Conservation (phyloP, 1,140 invertebrate species). For the Pissodes strobi region DNA sequence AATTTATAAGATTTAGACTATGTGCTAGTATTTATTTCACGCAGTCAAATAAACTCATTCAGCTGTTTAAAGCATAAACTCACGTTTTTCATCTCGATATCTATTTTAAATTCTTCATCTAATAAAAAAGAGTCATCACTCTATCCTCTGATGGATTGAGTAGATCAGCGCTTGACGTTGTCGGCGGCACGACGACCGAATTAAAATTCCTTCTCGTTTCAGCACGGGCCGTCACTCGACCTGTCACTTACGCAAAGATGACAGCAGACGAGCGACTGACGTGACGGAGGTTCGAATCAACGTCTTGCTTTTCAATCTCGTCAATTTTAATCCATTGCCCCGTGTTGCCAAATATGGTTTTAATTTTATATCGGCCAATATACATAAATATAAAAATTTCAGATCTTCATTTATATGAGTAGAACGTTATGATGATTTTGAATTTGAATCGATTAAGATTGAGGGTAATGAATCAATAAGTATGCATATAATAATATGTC, state of each 20-base stretch:
- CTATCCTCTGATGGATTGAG: background rate
- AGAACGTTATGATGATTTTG: too few species aligned
- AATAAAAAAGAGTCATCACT: background rate
- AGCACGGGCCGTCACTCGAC: conserved; percentile 25
- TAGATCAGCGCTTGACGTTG: background rate
- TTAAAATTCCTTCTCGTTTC: conserved; percentile 34
- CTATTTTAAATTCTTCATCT: background rate
- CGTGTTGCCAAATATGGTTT: conserved; percentile 4
- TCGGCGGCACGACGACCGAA: conserved; percentile 4
- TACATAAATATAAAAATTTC: too few species aligned
- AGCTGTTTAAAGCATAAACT: too few species aligned
- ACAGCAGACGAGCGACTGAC: conserved; percentile 34
- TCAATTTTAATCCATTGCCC: conserved; percentile 1
- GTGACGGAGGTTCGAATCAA: conserved; percentile 34
- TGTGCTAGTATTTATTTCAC: too few species aligned
- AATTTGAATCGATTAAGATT: too few species aligned
- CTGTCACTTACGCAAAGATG: conserved; percentile 34
- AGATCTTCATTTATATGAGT: too few species aligned
- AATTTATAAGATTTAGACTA: too few species aligned
- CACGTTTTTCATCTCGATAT: background rate
- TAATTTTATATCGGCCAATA: too few species aligned
- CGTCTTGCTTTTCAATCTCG: conserved; percentile 24
- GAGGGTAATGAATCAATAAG: too few species aligned
- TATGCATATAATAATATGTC: too few species aligned
- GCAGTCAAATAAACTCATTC: too few species aligned